These are phyloP conservation scores for Brachionus paranguensis DNA, from an alignment of 1,140 invertebrate species.

Conservation along the genomic window DNA sequence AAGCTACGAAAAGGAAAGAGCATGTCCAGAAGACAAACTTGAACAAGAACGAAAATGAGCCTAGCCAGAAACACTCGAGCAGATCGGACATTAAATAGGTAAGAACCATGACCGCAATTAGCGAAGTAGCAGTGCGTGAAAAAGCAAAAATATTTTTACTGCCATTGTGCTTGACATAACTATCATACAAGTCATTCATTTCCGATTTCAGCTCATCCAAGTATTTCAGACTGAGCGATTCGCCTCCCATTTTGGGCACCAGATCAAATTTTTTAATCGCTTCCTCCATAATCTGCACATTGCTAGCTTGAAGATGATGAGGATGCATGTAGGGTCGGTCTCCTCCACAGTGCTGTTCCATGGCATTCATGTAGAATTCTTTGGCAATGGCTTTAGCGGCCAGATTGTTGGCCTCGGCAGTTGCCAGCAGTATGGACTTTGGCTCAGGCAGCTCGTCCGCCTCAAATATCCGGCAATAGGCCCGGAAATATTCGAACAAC, in stretches of 20 bases:
- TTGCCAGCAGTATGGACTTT: conserved; percentile 96
- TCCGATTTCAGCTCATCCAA: conserved; percentile 64
- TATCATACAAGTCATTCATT: conserved; percentile 72
- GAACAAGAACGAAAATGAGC: conserved; percentile 76
- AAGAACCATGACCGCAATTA: conserved; percentile 76
- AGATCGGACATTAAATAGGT: conserved; percentile 79
- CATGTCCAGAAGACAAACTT: conserved; percentile 79
- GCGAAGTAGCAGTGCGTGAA: conserved; percentile 82
- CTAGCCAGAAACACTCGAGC: conserved; percentile 72
- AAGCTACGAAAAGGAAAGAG: conserved; percentile 72
- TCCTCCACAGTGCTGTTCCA: conserved; percentile 80
- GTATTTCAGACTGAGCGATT: conserved; percentile 79
- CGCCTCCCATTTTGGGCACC: conserved; percentile 89
- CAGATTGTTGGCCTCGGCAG: conserved; percentile 94
- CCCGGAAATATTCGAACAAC: conserved; percentile 89
- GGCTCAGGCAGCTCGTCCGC: conserved; percentile 95
- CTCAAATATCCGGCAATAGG: conserved; percentile 89
- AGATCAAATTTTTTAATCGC: conserved; percentile 70
- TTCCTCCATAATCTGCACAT: conserved; percentile 65
- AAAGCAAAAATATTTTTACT: conserved; percentile 96
- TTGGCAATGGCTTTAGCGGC: conserved; percentile 84
- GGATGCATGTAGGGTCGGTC: conserved; percentile 79
- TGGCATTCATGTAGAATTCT: conserved; percentile 77
- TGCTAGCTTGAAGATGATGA: conserved; percentile 73
- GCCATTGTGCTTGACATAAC: conserved; percentile 85